These are phyloP conservation scores for Donacobius atricapilla DNA, from an alignment of 2,113 vertebrate species.

Conservation along the genomic window DNA sequence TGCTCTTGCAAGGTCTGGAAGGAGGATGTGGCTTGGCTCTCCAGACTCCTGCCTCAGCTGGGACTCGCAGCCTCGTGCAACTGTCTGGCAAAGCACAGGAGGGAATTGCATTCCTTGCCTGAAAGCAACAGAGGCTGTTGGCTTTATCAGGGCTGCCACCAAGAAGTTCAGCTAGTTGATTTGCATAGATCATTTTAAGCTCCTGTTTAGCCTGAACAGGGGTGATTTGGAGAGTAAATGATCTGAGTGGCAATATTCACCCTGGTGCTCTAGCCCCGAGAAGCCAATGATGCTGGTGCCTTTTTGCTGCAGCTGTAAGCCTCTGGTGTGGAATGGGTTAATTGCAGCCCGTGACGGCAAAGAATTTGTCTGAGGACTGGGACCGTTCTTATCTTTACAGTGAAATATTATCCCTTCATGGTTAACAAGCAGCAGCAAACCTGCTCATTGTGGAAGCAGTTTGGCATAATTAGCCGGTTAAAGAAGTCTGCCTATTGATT, in stretches of 20 bases:
- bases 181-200: not conserved
- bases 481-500: constrained; percentile 71
- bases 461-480: constrained; percentile 62
- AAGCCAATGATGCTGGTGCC: not conserved
- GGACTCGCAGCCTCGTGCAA: rapidly evolving
- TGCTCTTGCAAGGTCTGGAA: not conserved
- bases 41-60: not conserved
- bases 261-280: not conserved
- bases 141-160: not conserved
- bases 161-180: not conserved
- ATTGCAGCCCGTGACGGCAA: not conserved
- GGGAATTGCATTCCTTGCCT: not conserved
- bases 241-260: not conserved
- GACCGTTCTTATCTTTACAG: not conserved
- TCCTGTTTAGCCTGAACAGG: not conserved
- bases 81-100: not conserved
- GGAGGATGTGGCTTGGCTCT: not conserved
- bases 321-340: not conserved
- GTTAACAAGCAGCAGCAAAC: constrained; percentile 50
- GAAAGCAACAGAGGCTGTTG: not conserved
- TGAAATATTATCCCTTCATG: constrained; percentile 65
- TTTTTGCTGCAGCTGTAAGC: not conserved
- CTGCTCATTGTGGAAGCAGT: constrained; percentile 52
- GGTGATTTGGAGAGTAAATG: not conserved
- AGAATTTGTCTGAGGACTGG: not conserved